A percentile compares a stretch with the other conserved stretches of the same genome.
Conservation (phyloP, 1,140 invertebrate species). For the Atta cephalotes region DNA sequence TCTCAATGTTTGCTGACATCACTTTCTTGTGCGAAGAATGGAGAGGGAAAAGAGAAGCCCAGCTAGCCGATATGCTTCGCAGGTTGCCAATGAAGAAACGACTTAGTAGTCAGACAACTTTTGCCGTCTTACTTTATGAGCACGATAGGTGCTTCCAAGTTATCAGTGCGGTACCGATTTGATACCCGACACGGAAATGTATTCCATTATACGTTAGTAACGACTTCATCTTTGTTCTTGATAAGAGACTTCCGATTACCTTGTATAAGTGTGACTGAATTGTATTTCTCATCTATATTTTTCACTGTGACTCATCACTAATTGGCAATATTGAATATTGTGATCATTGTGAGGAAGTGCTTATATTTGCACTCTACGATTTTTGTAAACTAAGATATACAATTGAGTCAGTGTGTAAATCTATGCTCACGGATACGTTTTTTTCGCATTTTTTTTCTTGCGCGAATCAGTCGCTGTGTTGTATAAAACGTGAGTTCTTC, state of each 20-base stretch:
- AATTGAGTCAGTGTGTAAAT: constrained; percentile 30
- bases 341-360: constrained; percentile 7
- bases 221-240: not conserved
- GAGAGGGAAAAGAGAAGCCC: constrained; percentile 59
- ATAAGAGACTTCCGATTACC: constrained; percentile 20
- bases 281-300: not conserved
- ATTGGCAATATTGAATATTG: constrained; percentile 14
- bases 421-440: not conserved
- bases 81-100: constrained; percentile 16
- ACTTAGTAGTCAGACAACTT: not conserved
- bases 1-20: constrained; percentile 62
- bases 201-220: constrained; percentile 17
- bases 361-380: not conserved
- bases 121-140: not conserved
- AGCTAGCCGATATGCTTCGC: constrained; percentile 13
- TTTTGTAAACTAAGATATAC: not conserved
- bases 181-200: not conserved
- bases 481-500: constrained; percentile 1
- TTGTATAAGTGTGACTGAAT: not conserved
- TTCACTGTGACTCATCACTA: constrained; percentile 22
- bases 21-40: constrained; percentile 18
- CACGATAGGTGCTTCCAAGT: not conserved
- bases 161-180: constrained; percentile 25
- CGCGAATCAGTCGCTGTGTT: not conserved
- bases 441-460: not conserved